phyloP scores from a whole-genome alignment of 2,113 vertebrate species.

The Dermatemys mawii region DNA sequence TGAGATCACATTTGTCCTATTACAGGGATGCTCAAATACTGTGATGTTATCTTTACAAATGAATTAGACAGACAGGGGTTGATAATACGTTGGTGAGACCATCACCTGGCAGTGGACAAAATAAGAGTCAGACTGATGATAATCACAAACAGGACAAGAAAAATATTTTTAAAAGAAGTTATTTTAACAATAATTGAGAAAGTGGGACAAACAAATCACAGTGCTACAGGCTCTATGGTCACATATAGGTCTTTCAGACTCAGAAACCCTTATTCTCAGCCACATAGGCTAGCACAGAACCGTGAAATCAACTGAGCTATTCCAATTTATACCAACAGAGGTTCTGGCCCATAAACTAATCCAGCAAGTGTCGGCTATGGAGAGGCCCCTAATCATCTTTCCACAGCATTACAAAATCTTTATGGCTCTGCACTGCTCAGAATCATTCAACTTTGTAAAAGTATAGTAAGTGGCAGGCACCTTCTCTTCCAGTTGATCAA shows the following conservation, averaged over 20 bases:
- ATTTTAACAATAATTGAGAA: background rate
- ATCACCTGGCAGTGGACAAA: background rate
- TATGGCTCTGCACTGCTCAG: conserved; percentile 26
- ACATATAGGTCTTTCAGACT: background rate
- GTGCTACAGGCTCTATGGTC: background rate
- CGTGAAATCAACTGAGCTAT: background rate
- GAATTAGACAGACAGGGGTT: background rate
- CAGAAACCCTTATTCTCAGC: background rate
- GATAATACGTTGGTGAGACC: background rate
- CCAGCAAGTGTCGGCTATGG: conserved; percentile 11
- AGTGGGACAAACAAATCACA: background rate
- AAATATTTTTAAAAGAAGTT: background rate
- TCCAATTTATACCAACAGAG: background rate
- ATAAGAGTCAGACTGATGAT: background rate
- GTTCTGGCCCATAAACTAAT: conserved; percentile 43
- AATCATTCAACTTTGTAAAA: conserved; percentile 50
- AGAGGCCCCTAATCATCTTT: conserved; percentile 44
- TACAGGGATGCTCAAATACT: background rate
- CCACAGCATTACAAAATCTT: conserved; percentile 49
- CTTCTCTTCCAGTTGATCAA: conserved; percentile 54
- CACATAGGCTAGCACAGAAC: background rate
- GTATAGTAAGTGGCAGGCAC: conserved; percentile 22
- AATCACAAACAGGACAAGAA: background rate
- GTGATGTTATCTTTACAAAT: background rate
- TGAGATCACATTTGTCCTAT: background rate